A percentile compares a stretch with the other conserved stretches of the same genome.
Conservation (phyloP, 1,140 invertebrate genomes). For the Zaprionus africanus region DNA sequence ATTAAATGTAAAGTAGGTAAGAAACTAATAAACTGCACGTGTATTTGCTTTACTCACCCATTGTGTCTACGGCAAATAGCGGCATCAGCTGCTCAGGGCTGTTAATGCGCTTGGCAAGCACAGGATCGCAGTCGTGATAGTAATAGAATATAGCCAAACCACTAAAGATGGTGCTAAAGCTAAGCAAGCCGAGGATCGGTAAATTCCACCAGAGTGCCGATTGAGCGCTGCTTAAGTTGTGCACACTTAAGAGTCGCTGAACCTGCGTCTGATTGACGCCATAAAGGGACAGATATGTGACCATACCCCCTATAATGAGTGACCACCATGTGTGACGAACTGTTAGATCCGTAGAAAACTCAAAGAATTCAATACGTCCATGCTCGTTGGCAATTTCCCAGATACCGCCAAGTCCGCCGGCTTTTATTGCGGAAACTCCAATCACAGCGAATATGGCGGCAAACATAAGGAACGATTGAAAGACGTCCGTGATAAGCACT, state of each 20-base stretch:
- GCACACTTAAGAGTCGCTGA: slow-evolving; percentile 93
- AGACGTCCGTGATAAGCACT: slow-evolving; percentile 94
- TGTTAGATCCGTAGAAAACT: slow-evolving; percentile 89
- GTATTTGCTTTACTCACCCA: slow-evolving; percentile 84
- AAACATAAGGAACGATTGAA: slow-evolving; percentile 93
- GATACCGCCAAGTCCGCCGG: slow-evolving; percentile 88
- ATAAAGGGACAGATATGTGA: slow-evolving; percentile 91
- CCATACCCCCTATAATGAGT: slow-evolving; percentile 89
- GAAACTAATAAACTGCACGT: too few relatives aligned
- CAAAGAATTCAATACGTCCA: slow-evolving; percentile 86
- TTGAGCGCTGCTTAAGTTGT: slow-evolving; percentile 88
- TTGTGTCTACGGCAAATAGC: slow-evolving; percentile 91
- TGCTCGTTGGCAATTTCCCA: slow-evolving; percentile 88
- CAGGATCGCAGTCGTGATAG: slow-evolving; percentile 91
- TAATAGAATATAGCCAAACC: slow-evolving; percentile 92
- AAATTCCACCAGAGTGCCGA: slow-evolving; percentile 88
- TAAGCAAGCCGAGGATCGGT: slow-evolving; percentile 88
- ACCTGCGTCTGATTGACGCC: slow-evolving; percentile 94
- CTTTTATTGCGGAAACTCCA: slow-evolving; percentile 87
- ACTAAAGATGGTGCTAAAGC: slow-evolving; percentile 89
- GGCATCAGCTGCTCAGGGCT: slow-evolving; percentile 88
- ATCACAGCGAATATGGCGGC: slow-evolving; percentile 90
- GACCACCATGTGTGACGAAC: slow-evolving; percentile 91
- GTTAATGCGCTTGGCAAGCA: slow-evolving; percentile 85
- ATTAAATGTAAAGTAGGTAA: too few relatives aligned